These are phyloP conservation scores for Clarias macrocephalus DNA, from an alignment of 2,113 vertebrate genomes.

Conservation along the genomic window DNA sequence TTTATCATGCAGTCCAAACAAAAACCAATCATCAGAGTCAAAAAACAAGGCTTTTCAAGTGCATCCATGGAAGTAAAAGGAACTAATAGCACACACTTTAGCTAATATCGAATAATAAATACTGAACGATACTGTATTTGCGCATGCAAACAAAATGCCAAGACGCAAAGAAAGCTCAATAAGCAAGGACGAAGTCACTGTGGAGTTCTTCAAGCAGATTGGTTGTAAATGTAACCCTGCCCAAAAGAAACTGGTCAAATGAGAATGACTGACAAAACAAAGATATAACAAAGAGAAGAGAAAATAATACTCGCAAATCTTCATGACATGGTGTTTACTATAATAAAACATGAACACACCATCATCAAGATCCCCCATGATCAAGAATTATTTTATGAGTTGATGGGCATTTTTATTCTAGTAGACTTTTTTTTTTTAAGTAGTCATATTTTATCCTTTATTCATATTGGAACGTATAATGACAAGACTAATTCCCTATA, in stretches of 20 bases:
- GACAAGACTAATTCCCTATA: conserved; percentile 5
- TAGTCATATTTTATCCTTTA: background rate
- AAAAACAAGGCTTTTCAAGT: background rate
- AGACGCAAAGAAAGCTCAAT: too few species aligned
- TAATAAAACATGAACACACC: background rate
- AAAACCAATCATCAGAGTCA: background rate
- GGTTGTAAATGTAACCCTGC: too few species aligned
- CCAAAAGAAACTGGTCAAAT: too few species aligned
- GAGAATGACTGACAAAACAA: too few species aligned
- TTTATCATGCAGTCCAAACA: background rate
- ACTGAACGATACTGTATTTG: too few species aligned
- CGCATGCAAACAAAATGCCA: too few species aligned
- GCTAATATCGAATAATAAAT: too few species aligned
- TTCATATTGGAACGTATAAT: background rate
- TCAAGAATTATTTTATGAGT: background rate
- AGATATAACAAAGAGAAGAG: too few species aligned
- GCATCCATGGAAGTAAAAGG: background rate
- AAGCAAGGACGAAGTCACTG: background rate
- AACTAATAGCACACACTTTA: background rate
- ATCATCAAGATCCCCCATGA: background rate
- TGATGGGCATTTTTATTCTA: background rate
- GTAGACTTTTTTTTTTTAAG: background rate
- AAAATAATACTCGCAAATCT: background rate
- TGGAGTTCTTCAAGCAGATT: background rate
- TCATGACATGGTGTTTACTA: background rate